Conservation (phyloP, 2,113 vertebrate species). For the Triplophysa rosa region DNA sequence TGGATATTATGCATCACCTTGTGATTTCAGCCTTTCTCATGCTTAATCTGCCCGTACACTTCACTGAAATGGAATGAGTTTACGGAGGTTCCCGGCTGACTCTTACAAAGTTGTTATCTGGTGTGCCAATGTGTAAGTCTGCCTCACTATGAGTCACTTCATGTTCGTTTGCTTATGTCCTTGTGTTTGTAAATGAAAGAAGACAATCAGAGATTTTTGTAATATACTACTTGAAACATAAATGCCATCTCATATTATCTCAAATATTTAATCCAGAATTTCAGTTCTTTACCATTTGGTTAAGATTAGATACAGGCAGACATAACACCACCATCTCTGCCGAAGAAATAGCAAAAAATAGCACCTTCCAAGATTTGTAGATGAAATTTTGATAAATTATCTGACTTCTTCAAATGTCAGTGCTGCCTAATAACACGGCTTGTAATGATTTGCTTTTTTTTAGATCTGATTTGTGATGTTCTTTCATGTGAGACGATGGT, state of each 20-base stretch:
- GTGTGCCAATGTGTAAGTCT: background rate
- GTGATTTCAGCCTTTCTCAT: slow-evolving; percentile 57
- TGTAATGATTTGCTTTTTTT: background rate
- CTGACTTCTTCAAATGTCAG: background rate
- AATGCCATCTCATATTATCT: background rate
- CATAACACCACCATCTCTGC: background rate
- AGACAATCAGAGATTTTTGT: background rate
- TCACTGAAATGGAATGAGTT: slow-evolving; percentile 28
- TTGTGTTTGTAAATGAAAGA: background rate
- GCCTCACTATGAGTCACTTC: background rate
- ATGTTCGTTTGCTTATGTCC: background rate
- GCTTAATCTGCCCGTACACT: slow-evolving; percentile 38
- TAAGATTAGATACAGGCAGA: background rate
- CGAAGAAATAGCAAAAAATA: background rate
- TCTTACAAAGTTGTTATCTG: background rate
- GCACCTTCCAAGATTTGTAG: background rate
- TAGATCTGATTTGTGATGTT: background rate
- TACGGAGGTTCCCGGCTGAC: background rate
- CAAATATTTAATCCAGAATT: background rate
- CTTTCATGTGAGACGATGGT: background rate
- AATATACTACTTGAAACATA: background rate
- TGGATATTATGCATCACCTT: slow-evolving; percentile 50
- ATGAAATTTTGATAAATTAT: background rate
- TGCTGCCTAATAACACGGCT: background rate
- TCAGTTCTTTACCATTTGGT: background rate